A percentile compares a stretch with the other conserved stretches of the same genome.
phyloP scores from a whole-genome alignment of 2,113 vertebrate species.

The Melanocharis versteri region DNA sequence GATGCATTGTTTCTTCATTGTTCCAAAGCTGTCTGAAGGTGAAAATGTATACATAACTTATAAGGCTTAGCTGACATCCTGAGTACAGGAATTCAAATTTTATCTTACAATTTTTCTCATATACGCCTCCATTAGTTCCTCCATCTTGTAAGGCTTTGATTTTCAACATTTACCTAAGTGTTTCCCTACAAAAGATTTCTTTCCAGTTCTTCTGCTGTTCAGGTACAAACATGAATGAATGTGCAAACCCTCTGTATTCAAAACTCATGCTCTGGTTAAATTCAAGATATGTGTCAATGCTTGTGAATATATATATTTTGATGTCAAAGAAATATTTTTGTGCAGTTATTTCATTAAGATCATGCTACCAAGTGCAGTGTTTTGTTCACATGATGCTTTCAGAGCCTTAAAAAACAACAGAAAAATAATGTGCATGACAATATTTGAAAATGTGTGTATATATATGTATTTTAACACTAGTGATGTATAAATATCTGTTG shows the following conservation, averaged over 20 bases:
- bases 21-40: not conserved
- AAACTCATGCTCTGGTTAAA: not conserved
- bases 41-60: not conserved
- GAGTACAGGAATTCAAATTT: not conserved
- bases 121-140: not conserved
- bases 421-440: not conserved
- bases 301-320: not conserved
- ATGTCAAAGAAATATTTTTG: not conserved
- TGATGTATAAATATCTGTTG: not conserved
- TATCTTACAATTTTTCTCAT: not conserved
- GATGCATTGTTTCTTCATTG: not conserved
- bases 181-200: not conserved
- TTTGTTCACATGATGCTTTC: not conserved
- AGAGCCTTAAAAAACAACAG: not conserved
- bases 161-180: not conserved
- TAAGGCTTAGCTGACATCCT: not conserved
- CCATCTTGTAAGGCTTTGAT: not conserved
- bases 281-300: fast-evolving
- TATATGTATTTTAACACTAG: not conserved
- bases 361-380: not conserved
- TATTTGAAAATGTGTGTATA: not conserved
- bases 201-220: not conserved
- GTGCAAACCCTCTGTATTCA: not conserved
- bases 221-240: not conserved
- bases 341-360: not conserved